Evolutionary conservation across 2,113 vertebrate genomes (phyloP), one percentile per base, ranked within the genome.

Genomic region (Ondatra zibethicus): DNA sequence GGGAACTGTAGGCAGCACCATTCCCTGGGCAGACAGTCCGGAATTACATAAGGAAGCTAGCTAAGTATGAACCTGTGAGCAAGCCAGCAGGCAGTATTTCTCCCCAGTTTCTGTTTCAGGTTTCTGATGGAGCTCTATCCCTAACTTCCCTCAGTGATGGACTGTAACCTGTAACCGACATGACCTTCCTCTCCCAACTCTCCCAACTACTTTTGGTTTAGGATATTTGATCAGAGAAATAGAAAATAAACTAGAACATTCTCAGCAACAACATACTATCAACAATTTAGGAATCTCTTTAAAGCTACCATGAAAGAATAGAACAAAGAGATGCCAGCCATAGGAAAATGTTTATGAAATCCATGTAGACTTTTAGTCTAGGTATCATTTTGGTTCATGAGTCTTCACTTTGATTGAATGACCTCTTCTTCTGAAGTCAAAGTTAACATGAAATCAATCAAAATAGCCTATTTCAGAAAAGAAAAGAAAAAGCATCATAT

Each of bases 401-500:
- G 7, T 86, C 47, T 92, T 91, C 52, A 81, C 50, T 95, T 47
- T 87, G 33, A 91, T 87, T 92, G 75, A 72, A 81, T 88, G 42
- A 36, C 12, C 70, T 91, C 23, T 58, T 88, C 27, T 80, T 55
- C 63, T 80, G 42, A 68, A 93, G 66, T 77, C 92, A 82, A 66
- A 39, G 61, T 86, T 65, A 14, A 70, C 76, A n/a, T 9, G 19
- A 86, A 66, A 77, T 17, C 45, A 93, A 72, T 86, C 27, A 27
- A 55, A 78, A 75, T 63, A 66, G 33, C 45, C 13, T 87, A n/a
- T 85, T 96, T 47, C 81, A 96, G 92, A 89, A 76, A 36, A 80
- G 29, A 29, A 42, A 23, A 13, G 52, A 55, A 47, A 93, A 86
- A 92, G 63, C n/a, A 33, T 4, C 29, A 2, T 68, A 61, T 58